Percentiles rank a stretch among this genome's conserved stretches.
phyloP scores from a whole-genome alignment of 2,797 vertebrate species.

The Macroramphosus scolopax region DNA sequence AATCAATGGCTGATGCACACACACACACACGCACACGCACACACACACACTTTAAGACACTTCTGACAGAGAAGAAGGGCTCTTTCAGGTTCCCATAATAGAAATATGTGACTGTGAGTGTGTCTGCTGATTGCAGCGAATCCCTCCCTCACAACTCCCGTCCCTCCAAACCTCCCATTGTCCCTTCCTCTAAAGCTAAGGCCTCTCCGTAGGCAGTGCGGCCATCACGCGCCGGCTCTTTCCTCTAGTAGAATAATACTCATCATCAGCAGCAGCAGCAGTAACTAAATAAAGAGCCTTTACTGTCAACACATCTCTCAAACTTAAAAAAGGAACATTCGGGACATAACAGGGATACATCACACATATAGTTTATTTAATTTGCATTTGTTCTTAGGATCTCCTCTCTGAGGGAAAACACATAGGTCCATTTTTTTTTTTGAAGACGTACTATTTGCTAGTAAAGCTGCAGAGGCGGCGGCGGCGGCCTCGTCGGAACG shows the following conservation, averaged over 20 bases:
- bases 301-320: constrained; percentile 29
- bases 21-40: constrained; percentile 24
- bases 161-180: constrained; percentile 7
- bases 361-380: constrained; percentile 36
- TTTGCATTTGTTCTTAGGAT: constrained; percentile 48
- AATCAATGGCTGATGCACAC: constrained; percentile 59
- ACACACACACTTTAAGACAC: constrained; percentile 68
- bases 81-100: constrained; percentile 52
- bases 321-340: constrained; percentile 44
- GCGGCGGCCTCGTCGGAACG: constrained; percentile 13
- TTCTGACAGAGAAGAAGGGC: constrained; percentile 60
- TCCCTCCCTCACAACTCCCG: constrained; percentile 22
- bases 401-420: constrained; percentile 40
- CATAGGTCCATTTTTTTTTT: constrained; percentile 72
- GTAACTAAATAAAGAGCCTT: constrained; percentile 52
- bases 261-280: constrained; percentile 65
- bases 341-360: constrained; percentile 37
- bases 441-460: constrained; percentile 40
- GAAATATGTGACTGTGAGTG: constrained; percentile 43
- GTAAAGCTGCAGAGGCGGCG: constrained; percentile 58
- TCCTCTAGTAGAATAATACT: constrained; percentile 37
- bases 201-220: constrained; percentile 57
- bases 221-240: constrained; percentile 41
- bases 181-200: constrained; percentile 57
- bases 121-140: constrained; percentile 56